These are phyloP conservation scores for Pangasius macronema DNA, from an alignment of 2,797 vertebrate genomes.

Conservation along the genomic window DNA sequence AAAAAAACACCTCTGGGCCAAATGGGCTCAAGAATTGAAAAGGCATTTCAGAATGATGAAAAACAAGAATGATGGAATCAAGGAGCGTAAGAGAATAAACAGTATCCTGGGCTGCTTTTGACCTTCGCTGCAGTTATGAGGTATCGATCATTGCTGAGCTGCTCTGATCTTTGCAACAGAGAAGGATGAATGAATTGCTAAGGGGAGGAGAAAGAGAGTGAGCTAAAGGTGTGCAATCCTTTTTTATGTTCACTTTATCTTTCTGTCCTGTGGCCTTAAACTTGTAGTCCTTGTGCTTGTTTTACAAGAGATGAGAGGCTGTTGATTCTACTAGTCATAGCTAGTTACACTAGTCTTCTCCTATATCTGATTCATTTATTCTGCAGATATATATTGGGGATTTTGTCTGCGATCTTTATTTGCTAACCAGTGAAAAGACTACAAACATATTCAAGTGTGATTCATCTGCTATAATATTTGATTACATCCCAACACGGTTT, in stretches of 20 bases:
- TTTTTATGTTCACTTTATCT: conserved; percentile 7
- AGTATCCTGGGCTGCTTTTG: conserved; percentile 42
- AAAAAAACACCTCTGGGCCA: conserved; percentile 22
- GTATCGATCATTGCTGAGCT: conserved; percentile 50
- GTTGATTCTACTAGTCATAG: not conserved
- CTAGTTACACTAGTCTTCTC: not conserved
- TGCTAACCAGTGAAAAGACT: not conserved
- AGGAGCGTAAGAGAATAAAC: conserved; percentile 31
- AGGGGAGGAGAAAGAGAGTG: not conserved
- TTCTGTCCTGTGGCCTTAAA: not conserved
- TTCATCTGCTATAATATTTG: not conserved
- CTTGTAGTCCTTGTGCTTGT: not conserved
- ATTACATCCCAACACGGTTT: not conserved
- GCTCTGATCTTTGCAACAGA: conserved; percentile 50
- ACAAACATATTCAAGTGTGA: not conserved
- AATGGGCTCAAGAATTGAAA: conserved; percentile 38
- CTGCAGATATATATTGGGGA: not conserved
- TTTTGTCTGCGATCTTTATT: not conserved
- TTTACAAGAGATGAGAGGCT: not conserved
- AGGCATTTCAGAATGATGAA: conserved; percentile 36
- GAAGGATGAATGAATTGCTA: conserved; percentile 5
- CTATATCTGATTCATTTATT: not conserved
- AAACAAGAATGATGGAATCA: conserved; percentile 34
- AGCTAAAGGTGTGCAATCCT: not conserved
- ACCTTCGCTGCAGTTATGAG: conserved; percentile 59